phyloP scores from a whole-genome alignment of 2,888 invertebrate species.

The Synanthedon formicaeformis region DNA sequence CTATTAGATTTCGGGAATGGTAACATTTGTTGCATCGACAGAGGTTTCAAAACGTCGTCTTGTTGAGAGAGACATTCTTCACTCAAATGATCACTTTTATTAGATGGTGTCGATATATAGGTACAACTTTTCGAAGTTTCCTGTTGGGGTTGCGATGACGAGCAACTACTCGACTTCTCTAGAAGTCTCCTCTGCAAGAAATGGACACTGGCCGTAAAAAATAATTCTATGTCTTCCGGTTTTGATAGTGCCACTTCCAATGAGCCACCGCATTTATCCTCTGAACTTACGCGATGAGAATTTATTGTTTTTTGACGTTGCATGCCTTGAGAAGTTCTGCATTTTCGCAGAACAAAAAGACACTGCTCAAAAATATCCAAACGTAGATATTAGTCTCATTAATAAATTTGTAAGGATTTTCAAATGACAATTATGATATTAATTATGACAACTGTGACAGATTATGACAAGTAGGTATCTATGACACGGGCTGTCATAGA shows the following conservation, averaged over 20 bases:
- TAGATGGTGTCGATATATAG: constrained; percentile 15
- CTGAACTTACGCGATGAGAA: constrained; percentile 6
- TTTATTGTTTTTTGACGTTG: constrained; percentile 21
- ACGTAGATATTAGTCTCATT: background rate
- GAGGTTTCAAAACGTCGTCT: constrained; percentile 5
- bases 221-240: constrained; percentile 33
- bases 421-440: background rate
- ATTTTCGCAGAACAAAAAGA: background rate
- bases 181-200: constrained; percentile 46
- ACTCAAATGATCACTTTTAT: background rate
- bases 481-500: background rate
- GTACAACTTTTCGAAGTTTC: constrained; percentile 34
- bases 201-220: constrained; percentile 50
- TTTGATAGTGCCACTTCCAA: constrained; percentile 5
- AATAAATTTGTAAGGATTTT: background rate
- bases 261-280: constrained; percentile 3
- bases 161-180: constrained; percentile 24
- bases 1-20: constrained; percentile 44
- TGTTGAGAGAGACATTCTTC: too few relatives aligned
- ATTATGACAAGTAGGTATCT: background rate
- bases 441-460: background rate
- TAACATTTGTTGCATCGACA: constrained; percentile 50
- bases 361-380: background rate
- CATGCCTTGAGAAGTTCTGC: constrained; percentile 24
- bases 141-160: constrained; percentile 6